phyloP scores from a whole-genome alignment of 1,140 invertebrate genomes.

The Andrena cerasifolii region DNA sequence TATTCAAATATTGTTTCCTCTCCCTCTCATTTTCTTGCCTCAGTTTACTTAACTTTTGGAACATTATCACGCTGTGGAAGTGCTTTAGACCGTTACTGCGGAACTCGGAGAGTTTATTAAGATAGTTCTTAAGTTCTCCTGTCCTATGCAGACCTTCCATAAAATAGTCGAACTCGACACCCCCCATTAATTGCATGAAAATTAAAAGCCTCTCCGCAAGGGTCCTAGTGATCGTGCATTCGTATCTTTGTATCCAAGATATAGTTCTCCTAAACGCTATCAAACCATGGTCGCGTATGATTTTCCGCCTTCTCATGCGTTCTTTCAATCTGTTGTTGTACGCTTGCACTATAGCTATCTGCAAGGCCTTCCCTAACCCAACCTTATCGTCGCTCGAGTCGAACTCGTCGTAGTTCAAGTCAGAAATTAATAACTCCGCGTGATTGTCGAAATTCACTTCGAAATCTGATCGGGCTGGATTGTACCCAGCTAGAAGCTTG shows the following conservation, averaged over 20 bases:
- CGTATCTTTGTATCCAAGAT: constrained; percentile 86
- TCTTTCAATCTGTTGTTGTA: constrained; percentile 90
- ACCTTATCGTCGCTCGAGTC: constrained; percentile 82
- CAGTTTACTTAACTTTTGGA: constrained; percentile 83
- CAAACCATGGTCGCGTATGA: constrained; percentile 91
- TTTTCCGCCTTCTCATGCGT: constrained; percentile 86
- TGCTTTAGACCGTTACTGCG: constrained; percentile 88
- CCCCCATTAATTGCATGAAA: constrained; percentile 89
- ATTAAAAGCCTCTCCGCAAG: constrained; percentile 86
- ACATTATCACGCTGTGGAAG: constrained; percentile 86
- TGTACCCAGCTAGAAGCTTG: constrained; percentile 90
- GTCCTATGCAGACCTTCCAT: constrained; percentile 89
- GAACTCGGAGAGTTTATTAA: constrained; percentile 86
- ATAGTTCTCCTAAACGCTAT: constrained; percentile 87
- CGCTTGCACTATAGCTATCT: constrained; percentile 86
- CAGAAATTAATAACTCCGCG: constrained; percentile 89
- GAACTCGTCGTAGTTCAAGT: constrained; percentile 83
- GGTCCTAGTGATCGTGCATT: constrained; percentile 84
- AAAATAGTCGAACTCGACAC: constrained; percentile 89
- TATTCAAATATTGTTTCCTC: constrained; percentile 82
- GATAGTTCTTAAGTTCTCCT: constrained; percentile 86
- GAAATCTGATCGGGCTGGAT: constrained; percentile 93
- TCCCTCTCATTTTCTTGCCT: constrained; percentile 85
- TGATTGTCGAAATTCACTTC: constrained; percentile 91
- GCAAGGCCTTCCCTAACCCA: constrained; percentile 85